phyloP scores from a whole-genome alignment of 2,888 invertebrate species.

The Limulus polyphemus region DNA sequence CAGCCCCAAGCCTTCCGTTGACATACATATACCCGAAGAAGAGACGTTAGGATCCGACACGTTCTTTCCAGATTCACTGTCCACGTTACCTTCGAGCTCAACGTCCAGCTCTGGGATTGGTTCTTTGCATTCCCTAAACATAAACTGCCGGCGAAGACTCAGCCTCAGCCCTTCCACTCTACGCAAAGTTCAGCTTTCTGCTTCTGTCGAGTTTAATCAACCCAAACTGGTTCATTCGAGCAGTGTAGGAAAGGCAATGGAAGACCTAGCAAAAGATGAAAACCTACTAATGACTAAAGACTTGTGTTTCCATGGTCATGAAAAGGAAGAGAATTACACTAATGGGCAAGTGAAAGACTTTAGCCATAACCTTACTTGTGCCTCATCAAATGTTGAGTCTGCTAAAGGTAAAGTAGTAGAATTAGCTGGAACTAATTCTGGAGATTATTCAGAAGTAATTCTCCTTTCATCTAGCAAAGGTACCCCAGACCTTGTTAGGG shows the following conservation, averaged over 20 bases:
- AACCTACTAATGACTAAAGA: too few species aligned
- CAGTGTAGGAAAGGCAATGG: conserved; percentile 6
- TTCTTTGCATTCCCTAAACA: too few species aligned
- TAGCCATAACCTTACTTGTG: too few species aligned
- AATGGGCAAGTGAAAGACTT: too few species aligned
- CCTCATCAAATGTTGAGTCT: conserved; percentile 35
- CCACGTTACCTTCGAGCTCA: conserved; percentile 4
- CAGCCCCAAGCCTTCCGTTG: not conserved
- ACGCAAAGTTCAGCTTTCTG: not conserved
- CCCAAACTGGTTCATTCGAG: not conserved
- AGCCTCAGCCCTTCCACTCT: conserved; percentile 1
- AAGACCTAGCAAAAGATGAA: conserved; percentile 2
- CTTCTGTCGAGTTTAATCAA: not conserved
- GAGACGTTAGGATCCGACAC: conserved; percentile 11
- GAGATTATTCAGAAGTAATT: not conserved
- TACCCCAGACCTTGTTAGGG: conserved; percentile 71
- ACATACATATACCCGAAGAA: not conserved
- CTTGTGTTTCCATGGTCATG: too few species aligned
- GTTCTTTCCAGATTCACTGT: conserved; percentile 1
- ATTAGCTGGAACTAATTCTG: conserved; percentile 15
- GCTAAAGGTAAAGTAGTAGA: conserved; percentile 31
- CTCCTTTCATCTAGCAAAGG: conserved; percentile 34
- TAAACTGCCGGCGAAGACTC: not conserved
- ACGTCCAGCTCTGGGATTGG: not conserved
- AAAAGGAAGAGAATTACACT: too few species aligned